Evolutionary conservation across 2,888 invertebrate genomes (phyloP).

Genomic region (Ellobium chinense): DNA sequence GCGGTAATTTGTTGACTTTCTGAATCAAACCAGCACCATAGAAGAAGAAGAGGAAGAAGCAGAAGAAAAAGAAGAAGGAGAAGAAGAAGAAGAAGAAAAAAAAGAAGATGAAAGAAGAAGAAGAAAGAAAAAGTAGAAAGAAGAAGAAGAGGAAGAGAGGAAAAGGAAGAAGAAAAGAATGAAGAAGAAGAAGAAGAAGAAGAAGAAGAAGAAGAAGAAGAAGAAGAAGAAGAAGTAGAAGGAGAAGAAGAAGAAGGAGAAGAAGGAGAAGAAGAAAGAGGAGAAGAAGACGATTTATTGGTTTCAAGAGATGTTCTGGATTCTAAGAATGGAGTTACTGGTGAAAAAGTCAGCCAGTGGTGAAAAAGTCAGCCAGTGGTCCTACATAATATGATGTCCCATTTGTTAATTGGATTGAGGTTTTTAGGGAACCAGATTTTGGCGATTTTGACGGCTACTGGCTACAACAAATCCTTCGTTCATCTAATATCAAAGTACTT

Average conservation of each 20-base stretch:
- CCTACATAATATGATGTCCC: too few species aligned
- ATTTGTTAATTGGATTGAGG: too few species aligned
- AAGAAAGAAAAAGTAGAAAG: not conserved
- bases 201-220: not conserved
- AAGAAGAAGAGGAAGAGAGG: not conserved
- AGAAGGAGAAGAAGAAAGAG: not conserved
- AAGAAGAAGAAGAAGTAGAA: not conserved
- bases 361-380: too few species aligned
- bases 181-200: not conserved
- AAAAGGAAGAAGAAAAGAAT: not conserved
- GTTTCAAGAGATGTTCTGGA: too few species aligned
- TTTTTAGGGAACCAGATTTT: too few species aligned
- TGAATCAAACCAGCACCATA: too few species aligned
- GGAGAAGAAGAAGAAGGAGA: not conserved
- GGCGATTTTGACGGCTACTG: too few species aligned
- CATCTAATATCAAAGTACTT: too few species aligned
- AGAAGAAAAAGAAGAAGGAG: not conserved
- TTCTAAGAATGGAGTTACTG: too few species aligned
- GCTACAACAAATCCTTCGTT: too few species aligned
- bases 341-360: too few species aligned
- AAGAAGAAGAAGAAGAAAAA: not conserved
- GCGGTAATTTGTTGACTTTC: too few species aligned
- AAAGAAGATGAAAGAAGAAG: not conserved
- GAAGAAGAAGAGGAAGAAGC: not conserved
- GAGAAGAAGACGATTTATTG: not conserved